These are phyloP conservation scores for Drosophila tsacasi DNA, from an alignment of 1,140 invertebrate genomes.

Conservation along the genomic window DNA sequence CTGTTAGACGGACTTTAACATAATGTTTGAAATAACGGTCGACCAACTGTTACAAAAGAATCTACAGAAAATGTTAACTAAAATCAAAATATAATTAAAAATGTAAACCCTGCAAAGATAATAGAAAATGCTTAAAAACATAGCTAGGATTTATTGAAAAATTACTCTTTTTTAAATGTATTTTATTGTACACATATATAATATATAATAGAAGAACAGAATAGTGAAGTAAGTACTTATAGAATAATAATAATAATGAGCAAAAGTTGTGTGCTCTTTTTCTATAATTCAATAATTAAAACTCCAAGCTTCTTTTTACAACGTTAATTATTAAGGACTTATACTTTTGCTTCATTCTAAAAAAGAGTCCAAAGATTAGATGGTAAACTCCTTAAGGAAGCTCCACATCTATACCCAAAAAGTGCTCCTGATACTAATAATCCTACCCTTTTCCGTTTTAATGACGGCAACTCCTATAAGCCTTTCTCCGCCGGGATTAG, in stretches of 20 bases:
- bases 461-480: slow-evolving; percentile 13
- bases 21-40: slow-evolving; percentile 26
- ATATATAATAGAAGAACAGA: not conserved
- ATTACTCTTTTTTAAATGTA: not conserved
- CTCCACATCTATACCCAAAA: not conserved
- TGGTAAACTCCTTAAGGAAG: not conserved
- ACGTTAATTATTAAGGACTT: too few relatives aligned
- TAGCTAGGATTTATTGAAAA: not conserved
- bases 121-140: not conserved
- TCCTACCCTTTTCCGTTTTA: slow-evolving; percentile 1
- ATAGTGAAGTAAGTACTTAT: not conserved
- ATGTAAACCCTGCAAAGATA: not conserved
- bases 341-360: too few relatives aligned
- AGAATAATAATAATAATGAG: not conserved
- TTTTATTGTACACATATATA: not conserved
- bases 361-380: not conserved
- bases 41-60: not conserved
- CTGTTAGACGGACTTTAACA: slow-evolving; percentile 7
- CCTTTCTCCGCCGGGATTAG: slow-evolving; percentile 17
- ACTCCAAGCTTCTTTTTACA: not conserved
- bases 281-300: not conserved
- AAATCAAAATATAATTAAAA: not conserved
- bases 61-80: not conserved
- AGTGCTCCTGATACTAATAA: not conserved
- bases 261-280: not conserved